phyloP scores from a whole-genome alignment of 2,888 invertebrate species.

The Scaptodrosophila latifasciaeformis region DNA sequence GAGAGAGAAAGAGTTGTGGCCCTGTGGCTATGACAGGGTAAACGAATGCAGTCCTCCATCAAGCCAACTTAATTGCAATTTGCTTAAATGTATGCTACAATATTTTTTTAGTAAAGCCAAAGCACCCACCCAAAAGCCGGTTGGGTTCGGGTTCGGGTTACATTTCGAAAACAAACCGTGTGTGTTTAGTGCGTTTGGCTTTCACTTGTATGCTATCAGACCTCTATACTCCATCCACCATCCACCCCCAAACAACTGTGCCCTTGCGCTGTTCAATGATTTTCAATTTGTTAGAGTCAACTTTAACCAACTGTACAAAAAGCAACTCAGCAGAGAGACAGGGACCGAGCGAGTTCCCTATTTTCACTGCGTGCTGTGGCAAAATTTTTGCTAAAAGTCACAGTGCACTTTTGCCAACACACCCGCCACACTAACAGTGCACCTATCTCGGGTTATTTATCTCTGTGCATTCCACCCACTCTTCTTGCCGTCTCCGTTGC shows the following conservation, averaged over 20 bases:
- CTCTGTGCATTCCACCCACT: constrained; percentile 47
- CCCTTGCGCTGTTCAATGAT: constrained; percentile 52
- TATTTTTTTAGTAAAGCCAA: too few relatives aligned
- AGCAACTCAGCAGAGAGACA: too few relatives aligned
- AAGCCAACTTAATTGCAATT: constrained; percentile 57
- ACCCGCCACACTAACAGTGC: neutral
- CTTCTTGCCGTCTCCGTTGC: constrained; percentile 12
- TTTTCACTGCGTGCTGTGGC: constrained; percentile 8
- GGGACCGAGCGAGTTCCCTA: too few relatives aligned
- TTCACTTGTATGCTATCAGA: constrained; percentile 37
- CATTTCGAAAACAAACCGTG: constrained; percentile 4
- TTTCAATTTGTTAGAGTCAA: constrained; percentile 63
- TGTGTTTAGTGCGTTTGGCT: constrained; percentile 33
- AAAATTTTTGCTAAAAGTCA: constrained; percentile 44
- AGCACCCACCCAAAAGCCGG: neutral
- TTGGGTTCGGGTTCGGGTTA: neutral
- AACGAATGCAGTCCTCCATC: neutral
- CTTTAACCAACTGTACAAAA: constrained; percentile 46
- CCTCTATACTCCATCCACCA: neutral
- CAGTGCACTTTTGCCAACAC: neutral
- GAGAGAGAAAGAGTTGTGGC: too few relatives aligned
- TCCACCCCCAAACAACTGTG: constrained; percentile 22
- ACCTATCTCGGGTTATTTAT: constrained; percentile 39
- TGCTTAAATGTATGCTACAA: constrained; percentile 63
- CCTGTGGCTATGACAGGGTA: neutral